Conservation (phyloP, 2,888 invertebrate species). For the Mycogona germanica region DNA sequence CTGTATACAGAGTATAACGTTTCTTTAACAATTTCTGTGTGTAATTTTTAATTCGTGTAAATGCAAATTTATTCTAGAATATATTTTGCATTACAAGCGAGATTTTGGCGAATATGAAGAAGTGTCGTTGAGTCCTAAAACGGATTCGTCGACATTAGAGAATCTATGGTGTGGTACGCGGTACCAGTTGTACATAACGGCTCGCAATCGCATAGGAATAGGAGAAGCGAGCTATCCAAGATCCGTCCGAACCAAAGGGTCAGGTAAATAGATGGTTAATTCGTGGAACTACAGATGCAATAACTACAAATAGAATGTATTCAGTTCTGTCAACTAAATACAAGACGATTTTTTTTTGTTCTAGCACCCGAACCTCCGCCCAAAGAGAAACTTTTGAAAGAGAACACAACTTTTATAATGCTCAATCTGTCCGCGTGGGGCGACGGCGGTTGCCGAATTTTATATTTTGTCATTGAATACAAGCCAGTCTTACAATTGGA, state of each 20-base stretch:
- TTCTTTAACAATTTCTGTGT: neutral
- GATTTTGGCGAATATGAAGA: constrained; percentile 93
- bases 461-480: constrained; percentile 88
- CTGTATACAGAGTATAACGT: neutral
- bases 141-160: constrained; percentile 50
- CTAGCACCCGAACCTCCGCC: constrained; percentile 19
- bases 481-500: constrained; percentile 12
- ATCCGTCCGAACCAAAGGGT: constrained; percentile 80
- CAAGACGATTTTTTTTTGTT: neutral
- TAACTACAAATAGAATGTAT: constrained; percentile 53
- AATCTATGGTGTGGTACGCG: constrained; percentile 82
- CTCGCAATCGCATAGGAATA: constrained; percentile 84
- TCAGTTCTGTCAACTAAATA: neutral
- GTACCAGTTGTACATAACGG: constrained; percentile 85
- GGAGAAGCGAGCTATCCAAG: constrained; percentile 81
- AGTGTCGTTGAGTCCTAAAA: constrained; percentile 42
- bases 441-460: constrained; percentile 90
- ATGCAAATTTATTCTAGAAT: constrained; percentile 49
- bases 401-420: constrained; percentile 34
- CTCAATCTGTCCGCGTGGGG: constrained; percentile 87
- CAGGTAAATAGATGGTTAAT: constrained; percentile 59
- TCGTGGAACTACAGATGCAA: constrained; percentile 19
- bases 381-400: constrained; percentile 22
- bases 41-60: too few relatives aligned
- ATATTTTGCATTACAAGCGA: constrained; percentile 83